Conservation (phyloP, 2,797 vertebrate species). For the Dryobates pubescens region DNA sequence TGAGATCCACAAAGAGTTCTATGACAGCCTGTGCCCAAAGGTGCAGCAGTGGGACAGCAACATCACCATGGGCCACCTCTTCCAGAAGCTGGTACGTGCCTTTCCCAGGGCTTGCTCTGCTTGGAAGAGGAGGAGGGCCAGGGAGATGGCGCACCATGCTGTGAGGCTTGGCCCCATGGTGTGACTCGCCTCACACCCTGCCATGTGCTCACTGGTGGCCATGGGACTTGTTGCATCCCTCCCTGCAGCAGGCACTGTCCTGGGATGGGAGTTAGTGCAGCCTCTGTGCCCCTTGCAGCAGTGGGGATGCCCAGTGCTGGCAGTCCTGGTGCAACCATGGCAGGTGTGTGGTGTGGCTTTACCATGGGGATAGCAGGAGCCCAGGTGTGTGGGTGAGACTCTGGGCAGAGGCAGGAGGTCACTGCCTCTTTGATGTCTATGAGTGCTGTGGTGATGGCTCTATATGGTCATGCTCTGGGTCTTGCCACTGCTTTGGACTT, state of each 20-base stretch:
- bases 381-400: not conserved
- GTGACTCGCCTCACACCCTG: not conserved
- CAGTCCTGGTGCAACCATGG: not conserved
- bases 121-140: slow-evolving; percentile 14
- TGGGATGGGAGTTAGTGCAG: not conserved
- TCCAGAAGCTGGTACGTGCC: slow-evolving; percentile 92
- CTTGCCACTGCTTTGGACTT: not conserved
- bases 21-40: slow-evolving; percentile 90
- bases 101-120: not conserved
- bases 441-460: fast-evolving
- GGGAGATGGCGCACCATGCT: not conserved
- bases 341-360: not conserved
- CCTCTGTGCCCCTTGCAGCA: fast-evolving
- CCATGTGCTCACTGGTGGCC: fast-evolving
- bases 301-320: not conserved
- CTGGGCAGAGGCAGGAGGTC: not conserved
- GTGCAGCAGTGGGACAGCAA: slow-evolving; percentile 97
- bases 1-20: slow-evolving; percentile 97
- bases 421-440: fast-evolving
- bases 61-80: slow-evolving; percentile 95
- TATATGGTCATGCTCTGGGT: fast-evolving
- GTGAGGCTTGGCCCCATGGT: fast-evolving
- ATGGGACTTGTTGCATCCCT: not conserved
- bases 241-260: not conserved
- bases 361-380: not conserved